These are phyloP conservation scores for Otus scops DNA, from an alignment of 2,797 vertebrate genomes.

Conservation along the genomic window DNA sequence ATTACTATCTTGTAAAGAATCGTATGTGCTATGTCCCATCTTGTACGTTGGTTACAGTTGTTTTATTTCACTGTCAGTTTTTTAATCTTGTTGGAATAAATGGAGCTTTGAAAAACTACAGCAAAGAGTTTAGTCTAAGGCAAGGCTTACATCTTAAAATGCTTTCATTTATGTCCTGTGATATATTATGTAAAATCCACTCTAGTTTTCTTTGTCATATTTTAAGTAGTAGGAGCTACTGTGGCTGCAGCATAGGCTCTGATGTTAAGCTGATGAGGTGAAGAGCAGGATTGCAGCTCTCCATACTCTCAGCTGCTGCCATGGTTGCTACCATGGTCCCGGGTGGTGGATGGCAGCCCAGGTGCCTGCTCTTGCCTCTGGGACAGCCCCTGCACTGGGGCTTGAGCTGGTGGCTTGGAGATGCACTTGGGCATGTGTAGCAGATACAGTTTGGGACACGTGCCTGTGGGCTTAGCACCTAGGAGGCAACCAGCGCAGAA, in stretches of 20 bases:
- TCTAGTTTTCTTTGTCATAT: neutral
- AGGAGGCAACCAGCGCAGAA: neutral
- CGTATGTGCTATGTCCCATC: fast-evolving
- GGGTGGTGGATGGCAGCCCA: fast-evolving
- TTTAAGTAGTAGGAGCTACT: neutral
- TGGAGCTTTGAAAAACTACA: neutral
- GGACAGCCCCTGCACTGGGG: neutral
- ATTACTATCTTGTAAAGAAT: neutral
- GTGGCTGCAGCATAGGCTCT: neutral
- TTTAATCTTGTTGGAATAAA: neutral
- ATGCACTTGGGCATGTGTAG: neutral
- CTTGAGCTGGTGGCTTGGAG: neutral
- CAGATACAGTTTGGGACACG: neutral
- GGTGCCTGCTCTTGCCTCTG: fast-evolving
- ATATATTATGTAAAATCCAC: neutral
- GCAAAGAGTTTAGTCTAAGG: neutral
- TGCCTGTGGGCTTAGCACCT: neutral
- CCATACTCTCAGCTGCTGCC: fast-evolving
- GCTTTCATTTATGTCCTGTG: neutral
- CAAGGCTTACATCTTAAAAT: neutral
- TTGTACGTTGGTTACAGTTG: neutral
- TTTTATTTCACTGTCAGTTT: neutral
- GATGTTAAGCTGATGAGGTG: neutral
- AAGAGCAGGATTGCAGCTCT: neutral
- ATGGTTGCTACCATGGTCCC: fast-evolving